Percentiles rank a stretch among this genome's conserved stretches.
Evolutionary conservation across 2,888 invertebrate genomes (phyloP).

Genomic region (Amorpha juglandis): DNA sequence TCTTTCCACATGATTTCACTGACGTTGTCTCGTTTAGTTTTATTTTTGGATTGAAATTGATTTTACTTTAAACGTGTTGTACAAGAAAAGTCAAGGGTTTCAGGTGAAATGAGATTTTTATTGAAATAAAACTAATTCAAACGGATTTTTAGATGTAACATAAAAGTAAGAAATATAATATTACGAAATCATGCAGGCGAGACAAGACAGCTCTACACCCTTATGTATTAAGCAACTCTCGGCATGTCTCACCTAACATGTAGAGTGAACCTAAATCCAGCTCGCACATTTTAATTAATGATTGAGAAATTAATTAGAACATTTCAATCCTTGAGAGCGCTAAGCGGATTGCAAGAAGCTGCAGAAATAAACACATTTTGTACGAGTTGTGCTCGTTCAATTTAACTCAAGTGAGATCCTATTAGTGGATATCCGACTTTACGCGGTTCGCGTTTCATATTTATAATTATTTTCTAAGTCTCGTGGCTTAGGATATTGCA

Average conservation of each 20-base stretch:
- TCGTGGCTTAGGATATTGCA: not conserved
- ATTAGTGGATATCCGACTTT: constrained; percentile 23
- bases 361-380: constrained; percentile 18
- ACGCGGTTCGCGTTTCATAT: not conserved
- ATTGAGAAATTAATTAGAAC: constrained; percentile 20
- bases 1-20: constrained; percentile 5
- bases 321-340: constrained; percentile 11
- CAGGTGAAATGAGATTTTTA: too few relatives aligned
- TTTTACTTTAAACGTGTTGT: not conserved
- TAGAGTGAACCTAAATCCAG: not conserved
- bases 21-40: not conserved
- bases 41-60: not conserved
- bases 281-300: constrained; percentile 11
- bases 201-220: too few relatives aligned
- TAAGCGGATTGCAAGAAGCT: constrained; percentile 16
- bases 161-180: too few relatives aligned
- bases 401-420: constrained; percentile 26
- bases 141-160: too few relatives aligned
- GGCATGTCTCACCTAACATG: too few relatives aligned
- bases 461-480: not conserved
- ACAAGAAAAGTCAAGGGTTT: too few relatives aligned
- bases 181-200: too few relatives aligned
- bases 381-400: constrained; percentile 17
- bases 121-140: too few relatives aligned
- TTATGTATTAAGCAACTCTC: not conserved